Evolutionary conservation across 2,888 invertebrate genomes (phyloP).

Genomic region (Tetramorium bicarinatum): DNA sequence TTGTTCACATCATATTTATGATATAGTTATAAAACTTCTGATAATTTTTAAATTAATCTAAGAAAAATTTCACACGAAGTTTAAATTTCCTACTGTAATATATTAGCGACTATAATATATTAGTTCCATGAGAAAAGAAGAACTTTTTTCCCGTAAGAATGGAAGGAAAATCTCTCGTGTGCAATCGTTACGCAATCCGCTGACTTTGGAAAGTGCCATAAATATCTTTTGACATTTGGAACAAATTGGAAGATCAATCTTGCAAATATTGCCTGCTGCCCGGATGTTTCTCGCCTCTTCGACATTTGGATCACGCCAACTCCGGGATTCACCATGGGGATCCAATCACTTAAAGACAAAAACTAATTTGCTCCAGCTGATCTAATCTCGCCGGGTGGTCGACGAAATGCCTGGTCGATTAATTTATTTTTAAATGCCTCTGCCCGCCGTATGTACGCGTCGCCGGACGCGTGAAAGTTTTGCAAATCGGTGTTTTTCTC

Average conservation of each 20-base stretch:
- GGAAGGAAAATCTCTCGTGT: not conserved
- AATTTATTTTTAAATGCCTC: slow-evolving; percentile 47
- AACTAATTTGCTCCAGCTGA: slow-evolving; percentile 58
- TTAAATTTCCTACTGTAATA: not conserved
- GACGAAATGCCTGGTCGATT: not conserved
- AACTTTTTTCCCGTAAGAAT: not conserved
- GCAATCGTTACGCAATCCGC: not conserved
- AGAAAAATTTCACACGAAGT: not conserved
- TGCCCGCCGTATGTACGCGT: not conserved
- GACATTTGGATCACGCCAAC: slow-evolving; percentile 1
- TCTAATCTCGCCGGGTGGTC: slow-evolving; percentile 37
- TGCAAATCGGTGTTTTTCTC: slow-evolving; percentile 19
- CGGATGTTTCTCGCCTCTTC: not conserved
- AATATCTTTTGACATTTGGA: slow-evolving; percentile 21
- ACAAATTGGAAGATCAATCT: slow-evolving; percentile 23
- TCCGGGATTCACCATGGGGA: not conserved
- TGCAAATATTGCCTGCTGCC: not conserved
- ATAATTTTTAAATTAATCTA: not conserved
- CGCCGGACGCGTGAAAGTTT: slow-evolving; percentile 30
- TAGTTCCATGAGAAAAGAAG: not conserved
- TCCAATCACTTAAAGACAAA: slow-evolving; percentile 40
- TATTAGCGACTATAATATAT: not conserved
- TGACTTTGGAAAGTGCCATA: not conserved
- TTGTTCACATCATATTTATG: not conserved
- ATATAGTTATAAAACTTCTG: not conserved